These are phyloP conservation scores for Hyposoter dolosus DNA, from an alignment of 2,888 invertebrate genomes.

Conservation along the genomic window DNA sequence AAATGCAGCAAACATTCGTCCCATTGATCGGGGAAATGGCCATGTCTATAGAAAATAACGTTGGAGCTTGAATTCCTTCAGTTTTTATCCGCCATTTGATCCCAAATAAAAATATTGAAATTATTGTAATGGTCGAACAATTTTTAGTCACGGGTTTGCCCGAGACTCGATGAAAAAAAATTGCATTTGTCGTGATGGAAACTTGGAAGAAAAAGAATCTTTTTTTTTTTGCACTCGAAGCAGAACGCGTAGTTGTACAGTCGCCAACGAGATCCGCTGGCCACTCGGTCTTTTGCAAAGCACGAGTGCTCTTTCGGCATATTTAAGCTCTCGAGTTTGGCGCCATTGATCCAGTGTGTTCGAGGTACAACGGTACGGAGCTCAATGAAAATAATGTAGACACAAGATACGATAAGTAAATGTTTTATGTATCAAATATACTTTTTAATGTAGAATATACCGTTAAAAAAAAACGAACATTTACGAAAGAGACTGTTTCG, in stretches of 20 bases:
- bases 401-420: background rate
- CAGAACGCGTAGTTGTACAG: background rate
- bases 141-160: background rate
- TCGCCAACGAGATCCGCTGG: slow-evolving; percentile 45
- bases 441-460: slow-evolving; percentile 1
- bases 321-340: slow-evolving; percentile 12
- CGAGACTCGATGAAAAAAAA: background rate
- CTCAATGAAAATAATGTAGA: slow-evolving; percentile 2
- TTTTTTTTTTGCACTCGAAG: background rate
- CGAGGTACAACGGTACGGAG: background rate
- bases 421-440: slow-evolving; percentile 18
- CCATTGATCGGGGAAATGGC: no score
- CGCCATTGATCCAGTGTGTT: slow-evolving; percentile 23
- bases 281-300: slow-evolving; percentile 44
- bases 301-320: slow-evolving; percentile 43
- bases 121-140: background rate
- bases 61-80: background rate
- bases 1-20: background rate
- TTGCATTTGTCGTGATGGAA: background rate
- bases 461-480: background rate
- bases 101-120: background rate
- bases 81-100: background rate
- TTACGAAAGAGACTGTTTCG: background rate
- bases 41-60: background rate
- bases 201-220: background rate